phyloP scores from a whole-genome alignment of 2,113 vertebrate genomes.

The Aplodontia rufa region DNA sequence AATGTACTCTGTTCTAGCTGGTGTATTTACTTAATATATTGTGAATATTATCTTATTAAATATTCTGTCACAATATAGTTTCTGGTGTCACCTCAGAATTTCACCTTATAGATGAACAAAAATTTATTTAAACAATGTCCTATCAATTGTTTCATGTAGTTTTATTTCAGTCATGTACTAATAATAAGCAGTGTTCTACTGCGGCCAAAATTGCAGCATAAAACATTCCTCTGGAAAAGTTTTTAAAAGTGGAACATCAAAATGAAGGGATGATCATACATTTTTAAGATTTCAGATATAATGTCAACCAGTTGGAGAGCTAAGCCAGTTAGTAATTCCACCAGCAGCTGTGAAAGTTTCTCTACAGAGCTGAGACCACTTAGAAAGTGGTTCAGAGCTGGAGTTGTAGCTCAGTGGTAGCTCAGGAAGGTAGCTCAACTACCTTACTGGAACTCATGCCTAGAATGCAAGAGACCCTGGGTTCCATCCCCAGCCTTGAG shows the following conservation, averaged over 20 bases:
- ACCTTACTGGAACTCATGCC: background rate
- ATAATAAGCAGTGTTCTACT: background rate
- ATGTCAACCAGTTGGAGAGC: background rate
- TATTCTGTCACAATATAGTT: background rate
- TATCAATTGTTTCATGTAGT: background rate
- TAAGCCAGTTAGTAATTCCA: background rate
- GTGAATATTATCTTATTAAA: background rate
- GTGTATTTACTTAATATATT: slow-evolving; percentile 3
- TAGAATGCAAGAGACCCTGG: background rate
- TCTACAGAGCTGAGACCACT: background rate
- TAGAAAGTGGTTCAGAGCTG: background rate
- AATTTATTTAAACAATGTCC: background rate
- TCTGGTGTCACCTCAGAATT: background rate
- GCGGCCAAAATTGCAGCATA: background rate
- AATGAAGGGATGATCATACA: background rate
- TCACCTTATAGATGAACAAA: background rate
- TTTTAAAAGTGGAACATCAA: background rate
- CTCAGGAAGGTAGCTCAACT: background rate
- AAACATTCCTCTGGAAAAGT: background rate
- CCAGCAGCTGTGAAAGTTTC: background rate
- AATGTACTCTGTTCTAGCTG: background rate
- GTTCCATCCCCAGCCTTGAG: background rate
- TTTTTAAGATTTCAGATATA: background rate
- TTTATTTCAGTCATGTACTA: background rate
- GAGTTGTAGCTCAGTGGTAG: too few species aligned